These are phyloP conservation scores for Azorinus chamasolen DNA, from an alignment of 2,888 invertebrate species.

Conservation along the genomic window DNA sequence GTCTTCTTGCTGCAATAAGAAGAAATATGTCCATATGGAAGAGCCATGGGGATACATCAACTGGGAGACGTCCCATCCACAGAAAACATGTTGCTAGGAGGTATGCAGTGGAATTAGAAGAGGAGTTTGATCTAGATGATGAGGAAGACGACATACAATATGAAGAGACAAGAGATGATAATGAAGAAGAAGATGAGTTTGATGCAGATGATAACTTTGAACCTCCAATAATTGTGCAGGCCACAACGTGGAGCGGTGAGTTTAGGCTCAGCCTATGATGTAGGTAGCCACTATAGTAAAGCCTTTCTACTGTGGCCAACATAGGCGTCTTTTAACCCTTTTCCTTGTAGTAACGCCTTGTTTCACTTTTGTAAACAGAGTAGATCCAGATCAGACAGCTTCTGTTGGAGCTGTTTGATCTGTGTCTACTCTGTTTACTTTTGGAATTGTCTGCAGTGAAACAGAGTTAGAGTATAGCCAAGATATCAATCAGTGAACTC, in stretches of 20 bases:
- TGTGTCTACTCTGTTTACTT: too few relatives aligned
- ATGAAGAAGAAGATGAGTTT: conserved; percentile 26
- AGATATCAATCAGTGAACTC: too few relatives aligned
- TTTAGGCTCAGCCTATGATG: too few relatives aligned
- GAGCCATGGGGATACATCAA: conserved; percentile 56
- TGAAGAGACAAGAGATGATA: conserved; percentile 30
- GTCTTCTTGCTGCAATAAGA: conserved; percentile 63
- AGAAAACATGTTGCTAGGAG: conserved; percentile 7
- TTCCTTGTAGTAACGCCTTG: too few relatives aligned
- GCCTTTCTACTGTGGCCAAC: too few relatives aligned
- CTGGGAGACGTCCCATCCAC: conserved; percentile 2
- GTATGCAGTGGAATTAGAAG: conserved; percentile 13
- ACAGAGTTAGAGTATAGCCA: too few relatives aligned
- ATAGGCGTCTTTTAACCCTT: too few relatives aligned
- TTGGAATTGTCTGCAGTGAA: too few relatives aligned
- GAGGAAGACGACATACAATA: conserved; percentile 33
- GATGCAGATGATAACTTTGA: conserved; percentile 66
- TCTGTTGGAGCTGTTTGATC: too few relatives aligned
- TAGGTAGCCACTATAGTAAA: too few relatives aligned
- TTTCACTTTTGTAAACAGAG: too few relatives aligned
- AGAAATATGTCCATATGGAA: conserved; percentile 71
- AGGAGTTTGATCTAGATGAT: conserved; percentile 37
- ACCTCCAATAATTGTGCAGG: conserved; percentile 62
- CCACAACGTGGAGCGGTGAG: conserved; percentile 56
- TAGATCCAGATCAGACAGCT: too few relatives aligned